These are phyloP conservation scores for Latheticus oryzae DNA, from an alignment of 2,888 invertebrate genomes.

Conservation along the genomic window DNA sequence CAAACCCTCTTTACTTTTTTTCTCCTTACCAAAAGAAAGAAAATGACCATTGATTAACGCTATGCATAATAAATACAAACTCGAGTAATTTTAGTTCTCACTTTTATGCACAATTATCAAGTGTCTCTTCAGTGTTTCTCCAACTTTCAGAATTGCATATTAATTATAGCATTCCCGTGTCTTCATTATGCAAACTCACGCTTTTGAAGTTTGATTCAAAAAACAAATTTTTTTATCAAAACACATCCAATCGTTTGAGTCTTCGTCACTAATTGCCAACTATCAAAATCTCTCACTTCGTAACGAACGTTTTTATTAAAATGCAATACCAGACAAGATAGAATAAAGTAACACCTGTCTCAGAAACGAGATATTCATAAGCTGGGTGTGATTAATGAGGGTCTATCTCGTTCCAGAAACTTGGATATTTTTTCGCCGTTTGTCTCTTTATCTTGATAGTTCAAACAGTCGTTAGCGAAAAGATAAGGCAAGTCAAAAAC, in stretches of 20 bases:
- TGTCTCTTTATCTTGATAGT: conserved; percentile 46
- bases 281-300: conserved; percentile 1
- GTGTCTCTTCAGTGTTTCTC: too few relatives aligned
- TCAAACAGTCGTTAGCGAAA: conserved; percentile 42
- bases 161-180: conserved; percentile 48
- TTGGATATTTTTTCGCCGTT: conserved; percentile 45
- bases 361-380: conserved; percentile 39
- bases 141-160: too few relatives aligned
- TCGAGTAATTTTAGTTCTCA: too few relatives aligned
- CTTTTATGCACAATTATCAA: too few relatives aligned
- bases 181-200: conserved; percentile 48
- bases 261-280: background rate
- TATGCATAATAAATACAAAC: too few relatives aligned
- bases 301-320: conserved; percentile 17
- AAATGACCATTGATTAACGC: too few relatives aligned
- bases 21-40: too few relatives aligned
- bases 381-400: conserved; percentile 41
- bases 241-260: background rate
- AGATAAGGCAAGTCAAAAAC: conserved; percentile 40
- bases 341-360: conserved; percentile 31
- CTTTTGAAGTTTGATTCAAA: conserved; percentile 16
- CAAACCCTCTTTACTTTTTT: too few relatives aligned
- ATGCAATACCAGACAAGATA: conserved; percentile 14
- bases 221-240: conserved; percentile 18
- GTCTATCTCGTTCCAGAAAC: conserved; percentile 30